Evolutionary conservation across 2,797 vertebrate genomes (phyloP).

Genomic region (Heterohyrax brucei): DNA sequence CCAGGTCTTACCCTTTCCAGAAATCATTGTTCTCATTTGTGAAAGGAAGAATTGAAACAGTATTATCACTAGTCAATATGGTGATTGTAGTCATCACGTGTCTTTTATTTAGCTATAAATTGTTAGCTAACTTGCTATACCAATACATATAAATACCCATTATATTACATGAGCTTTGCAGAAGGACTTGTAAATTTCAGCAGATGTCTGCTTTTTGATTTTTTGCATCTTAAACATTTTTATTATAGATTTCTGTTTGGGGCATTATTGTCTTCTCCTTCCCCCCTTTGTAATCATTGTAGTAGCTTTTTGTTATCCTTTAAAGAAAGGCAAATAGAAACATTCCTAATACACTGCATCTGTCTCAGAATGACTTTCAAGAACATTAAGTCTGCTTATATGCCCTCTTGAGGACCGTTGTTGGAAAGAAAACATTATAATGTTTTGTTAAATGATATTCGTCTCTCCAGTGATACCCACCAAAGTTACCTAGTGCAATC

Average conservation of each 20-base stretch:
- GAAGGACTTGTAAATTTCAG: neutral
- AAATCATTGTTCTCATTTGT: neutral
- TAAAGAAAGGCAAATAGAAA: conserved; percentile 59
- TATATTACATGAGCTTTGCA: neutral
- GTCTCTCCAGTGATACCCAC: conserved; percentile 2
- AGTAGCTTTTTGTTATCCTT: conserved; percentile 65
- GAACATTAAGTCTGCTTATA: conserved; percentile 36
- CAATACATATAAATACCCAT: neutral
- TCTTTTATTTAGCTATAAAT: neutral
- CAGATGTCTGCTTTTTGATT: neutral
- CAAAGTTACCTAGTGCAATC: neutral
- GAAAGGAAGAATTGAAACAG: neutral
- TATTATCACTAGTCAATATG: neutral
- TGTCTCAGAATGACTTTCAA: conserved; percentile 62
- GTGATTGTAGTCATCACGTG: neutral
- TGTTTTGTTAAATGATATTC: conserved; percentile 58
- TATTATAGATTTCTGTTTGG: neutral
- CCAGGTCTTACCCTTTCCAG: neutral
- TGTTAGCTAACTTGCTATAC: neutral
- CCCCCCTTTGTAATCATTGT: neutral
- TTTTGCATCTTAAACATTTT: conserved; percentile 37
- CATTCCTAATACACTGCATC: neutral
- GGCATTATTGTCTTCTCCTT: neutral
- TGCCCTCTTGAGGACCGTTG: conserved; percentile 50
- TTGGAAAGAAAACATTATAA: conserved; percentile 62